Conservation (phyloP, 2,113 vertebrate genomes). For the Caretta caretta region DNA sequence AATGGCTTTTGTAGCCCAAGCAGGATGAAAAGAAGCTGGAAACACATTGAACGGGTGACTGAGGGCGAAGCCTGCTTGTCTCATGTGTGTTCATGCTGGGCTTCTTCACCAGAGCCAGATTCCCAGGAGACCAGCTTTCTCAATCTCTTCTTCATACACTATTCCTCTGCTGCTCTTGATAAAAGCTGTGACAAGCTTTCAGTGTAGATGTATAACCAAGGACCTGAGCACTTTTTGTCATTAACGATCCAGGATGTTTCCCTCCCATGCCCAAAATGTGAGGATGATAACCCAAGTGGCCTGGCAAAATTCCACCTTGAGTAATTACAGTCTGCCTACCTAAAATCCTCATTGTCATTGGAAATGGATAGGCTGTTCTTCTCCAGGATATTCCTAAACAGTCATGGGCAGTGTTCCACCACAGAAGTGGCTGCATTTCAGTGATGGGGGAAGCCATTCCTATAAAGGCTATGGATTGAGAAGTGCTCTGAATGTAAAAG, state of each 20-base stretch:
- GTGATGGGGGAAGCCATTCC: not conserved
- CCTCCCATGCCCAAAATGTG: not conserved
- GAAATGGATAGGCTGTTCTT: not conserved
- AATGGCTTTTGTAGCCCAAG: slow-evolving; percentile 58
- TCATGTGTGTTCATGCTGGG: slow-evolving; percentile 42
- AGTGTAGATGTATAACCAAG: not conserved
- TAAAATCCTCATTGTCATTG: not conserved
- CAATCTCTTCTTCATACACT: slow-evolving; percentile 37
- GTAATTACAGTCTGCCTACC: not conserved
- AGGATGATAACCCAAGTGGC: fast-evolving
- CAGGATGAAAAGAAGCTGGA: slow-evolving; percentile 67
- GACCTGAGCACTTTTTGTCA: not conserved
- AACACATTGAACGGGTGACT: slow-evolving; percentile 35
- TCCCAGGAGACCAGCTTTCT: slow-evolving; percentile 29
- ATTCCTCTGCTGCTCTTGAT: slow-evolving; percentile 6
- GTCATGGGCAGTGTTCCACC: not conserved
- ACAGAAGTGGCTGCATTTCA: not conserved
- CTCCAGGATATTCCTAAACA: not conserved
- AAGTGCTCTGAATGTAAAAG: not conserved
- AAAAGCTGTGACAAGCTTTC: not conserved
- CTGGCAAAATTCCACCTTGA: not conserved
- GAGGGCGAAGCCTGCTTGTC: slow-evolving; percentile 66
- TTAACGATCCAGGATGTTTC: not conserved
- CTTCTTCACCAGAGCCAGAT: not conserved
- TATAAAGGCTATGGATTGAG: fast-evolving